Evolutionary conservation across 1,140 invertebrate genomes (phyloP).

Genomic region (Macrobrachium nipponense): DNA sequence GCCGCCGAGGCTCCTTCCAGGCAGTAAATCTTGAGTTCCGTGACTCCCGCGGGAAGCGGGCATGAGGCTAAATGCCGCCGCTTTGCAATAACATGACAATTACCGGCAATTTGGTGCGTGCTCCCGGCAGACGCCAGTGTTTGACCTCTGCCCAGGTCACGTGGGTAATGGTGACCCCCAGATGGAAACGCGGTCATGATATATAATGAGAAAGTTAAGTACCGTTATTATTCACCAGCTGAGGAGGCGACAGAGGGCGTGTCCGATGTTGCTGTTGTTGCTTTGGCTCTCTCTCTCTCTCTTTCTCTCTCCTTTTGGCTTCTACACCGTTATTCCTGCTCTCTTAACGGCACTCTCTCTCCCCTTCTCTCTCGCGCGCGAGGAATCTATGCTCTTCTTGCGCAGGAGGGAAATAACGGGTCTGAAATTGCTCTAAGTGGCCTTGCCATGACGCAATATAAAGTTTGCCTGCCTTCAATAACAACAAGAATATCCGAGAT

Average conservation of each 20-base stretch:
- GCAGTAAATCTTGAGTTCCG: conserved; percentile 2
- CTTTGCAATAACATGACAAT: conserved; percentile 32
- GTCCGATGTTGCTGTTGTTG: not conserved
- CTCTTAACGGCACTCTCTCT: no score
- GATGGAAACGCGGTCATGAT: conserved; percentile 31
- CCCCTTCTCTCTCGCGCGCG: no score
- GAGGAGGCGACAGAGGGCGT: not conserved
- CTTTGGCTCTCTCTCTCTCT: conserved; percentile 7
- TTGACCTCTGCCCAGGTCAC: conserved; percentile 40
- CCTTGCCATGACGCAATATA: no score
- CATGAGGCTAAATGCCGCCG: not conserved
- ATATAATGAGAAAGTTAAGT: conserved; percentile 29
- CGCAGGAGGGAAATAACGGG: no score
- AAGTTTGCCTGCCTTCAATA: no score
- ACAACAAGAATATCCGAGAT: no score
- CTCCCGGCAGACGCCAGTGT: conserved; percentile 27
- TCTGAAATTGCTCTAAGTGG: no score
- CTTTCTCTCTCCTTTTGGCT: not conserved
- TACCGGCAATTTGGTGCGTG: conserved; percentile 50
- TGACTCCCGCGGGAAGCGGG: conserved; percentile 21
- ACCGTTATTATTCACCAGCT: not conserved
- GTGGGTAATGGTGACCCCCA: conserved; percentile 40
- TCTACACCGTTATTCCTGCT: not conserved
- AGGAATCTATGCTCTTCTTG: no score
- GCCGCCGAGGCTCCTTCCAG: not conserved